Evolutionary conservation across 2,888 invertebrate genomes (phyloP), one percentile per base, ranked within the genome.

Genomic region (Heteropelma amictum): DNA sequence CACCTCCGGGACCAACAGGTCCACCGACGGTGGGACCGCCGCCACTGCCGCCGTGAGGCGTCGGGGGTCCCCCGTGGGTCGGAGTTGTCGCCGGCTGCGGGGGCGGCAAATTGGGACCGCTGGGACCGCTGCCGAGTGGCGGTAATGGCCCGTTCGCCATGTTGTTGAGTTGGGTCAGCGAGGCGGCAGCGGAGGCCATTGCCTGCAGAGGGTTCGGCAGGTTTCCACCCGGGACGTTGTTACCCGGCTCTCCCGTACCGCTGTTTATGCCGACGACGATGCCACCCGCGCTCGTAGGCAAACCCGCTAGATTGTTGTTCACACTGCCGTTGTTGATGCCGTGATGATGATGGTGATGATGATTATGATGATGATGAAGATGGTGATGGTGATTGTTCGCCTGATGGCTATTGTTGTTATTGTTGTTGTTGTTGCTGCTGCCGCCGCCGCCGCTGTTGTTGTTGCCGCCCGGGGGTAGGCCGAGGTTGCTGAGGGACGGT

Each of bases 81-180:
- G 88, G 88, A 53, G 88, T 88, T 12, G 88, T 88, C 2, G 88
- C 85, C 21, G 88, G 88, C 72, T 88, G 88, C 2, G 88, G 88
- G 2, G 88, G 86, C 74, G 88, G 88, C 33, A 88, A 77, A 58
- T 79, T 86, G 40, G 86, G 84, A 3, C 87, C 87, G 28, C 81
- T 80, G 3, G 88, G 87, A 28, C 87, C 87, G 35, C 82, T 81
- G 65, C 85, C 85, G 21, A 88, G 81, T 14, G 88, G 88, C 68
- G 88, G 88, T 81, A 88, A 77, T 42, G 88, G 88, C 61, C 88
- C 88, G 77, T 89, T 88, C 61, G 88, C 88, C 88, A 89, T 89
- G 78, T 88, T 89, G 83, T 89, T 89, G 4, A 88, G 85, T 79
- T 88, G 89, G 40, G 88, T 88, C 26, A 88, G 85, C 80, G 88